Base-by-base conservation (phyloP, 2,797 vertebrate genomes). In the Micropoecilia bifurca region DNA sequence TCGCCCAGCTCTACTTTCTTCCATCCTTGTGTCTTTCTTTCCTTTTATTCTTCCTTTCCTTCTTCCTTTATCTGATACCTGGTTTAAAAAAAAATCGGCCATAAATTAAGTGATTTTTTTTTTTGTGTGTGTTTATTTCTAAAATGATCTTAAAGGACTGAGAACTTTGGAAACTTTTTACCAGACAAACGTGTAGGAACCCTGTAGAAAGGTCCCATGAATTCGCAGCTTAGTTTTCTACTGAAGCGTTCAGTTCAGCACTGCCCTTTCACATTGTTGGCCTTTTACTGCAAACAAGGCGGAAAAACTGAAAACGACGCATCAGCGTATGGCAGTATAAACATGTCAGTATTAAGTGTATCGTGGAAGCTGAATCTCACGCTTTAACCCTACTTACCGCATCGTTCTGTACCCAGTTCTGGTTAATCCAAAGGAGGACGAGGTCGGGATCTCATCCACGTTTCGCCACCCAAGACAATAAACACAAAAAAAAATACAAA, bases 381-480 rank as follows among this genome's bases (percentile, higher is more conserved):
- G 80, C 45, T 71, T 78, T 30, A 45, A 81, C 83, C 68, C 76
- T 75, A 61, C 50, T 76, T 71, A 66, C 72, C 68, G 30, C 85
- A 71, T 85, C 71, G 50, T 87, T 90, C 90, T 85, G 80, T 81
- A 81, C 61, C 63, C 80, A 81, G 77, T 88, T 87, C 85, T 86
- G 89, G 87, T 87, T 71, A 89, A 92, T 87, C 89, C 91, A 93
- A 92, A 92, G 87, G 86, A 92, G 78, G 83, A 72, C 79, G 30
- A 16, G 82, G 77, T 77, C 22, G 14, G 82, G 53, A 77, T 84
- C 86, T 87, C 73, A 85, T 81, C 78, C 50, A 30, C 78, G 73
- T 82, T 80, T 83, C 59, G 47, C 75, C 85, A 41, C 25, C 45
- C 41, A 39, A 36, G 41, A 77, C 75, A 45, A 39, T 85, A 90